Percentiles rank a stretch among this genome's conserved stretches.
Conservation (phyloP, 2,797 vertebrate genomes). For the Percopsis omiscomaycus region DNA sequence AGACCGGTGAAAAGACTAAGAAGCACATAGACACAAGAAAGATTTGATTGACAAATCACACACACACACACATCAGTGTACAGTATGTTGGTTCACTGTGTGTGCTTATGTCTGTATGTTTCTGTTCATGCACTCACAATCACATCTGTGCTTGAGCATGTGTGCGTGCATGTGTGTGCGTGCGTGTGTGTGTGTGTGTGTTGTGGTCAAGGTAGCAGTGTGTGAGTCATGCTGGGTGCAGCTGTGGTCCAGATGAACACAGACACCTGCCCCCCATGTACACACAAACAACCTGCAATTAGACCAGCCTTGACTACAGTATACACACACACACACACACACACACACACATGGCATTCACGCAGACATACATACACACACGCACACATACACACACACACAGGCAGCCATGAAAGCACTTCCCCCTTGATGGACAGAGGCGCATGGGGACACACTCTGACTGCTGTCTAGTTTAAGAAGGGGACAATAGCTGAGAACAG, state of each 20-base stretch:
- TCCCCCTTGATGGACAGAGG: not conserved
- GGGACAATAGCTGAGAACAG: too few relatives aligned
- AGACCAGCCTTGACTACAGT: slow-evolving; percentile 66
- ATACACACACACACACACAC: slow-evolving; percentile 15
- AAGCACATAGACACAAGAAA: slow-evolving; percentile 13
- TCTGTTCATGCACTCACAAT: not conserved
- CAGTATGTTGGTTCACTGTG: not conserved
- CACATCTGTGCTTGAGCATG: slow-evolving; percentile 7
- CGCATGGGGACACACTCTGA: not conserved
- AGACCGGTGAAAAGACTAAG: not conserved
- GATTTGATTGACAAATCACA: too few relatives aligned
- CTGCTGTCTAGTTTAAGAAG: too few relatives aligned
- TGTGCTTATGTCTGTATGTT: slow-evolving; percentile 4
- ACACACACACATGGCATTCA: slow-evolving; percentile 1
- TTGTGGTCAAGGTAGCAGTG: slow-evolving; percentile 75
- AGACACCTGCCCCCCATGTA: slow-evolving; percentile 78
- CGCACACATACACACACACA: not conserved
- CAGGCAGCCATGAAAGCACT: not conserved
- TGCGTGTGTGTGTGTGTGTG: slow-evolving; percentile 23
- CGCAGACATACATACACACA: not conserved
- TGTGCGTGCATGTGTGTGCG: slow-evolving; percentile 20
- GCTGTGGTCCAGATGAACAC: slow-evolving; percentile 80
- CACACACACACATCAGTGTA: too few relatives aligned
- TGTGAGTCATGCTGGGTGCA: slow-evolving; percentile 75
- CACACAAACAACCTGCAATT: slow-evolving; percentile 79